Conservation (phyloP, 2,888 invertebrate genomes). For the Perithous albicinctus region DNA sequence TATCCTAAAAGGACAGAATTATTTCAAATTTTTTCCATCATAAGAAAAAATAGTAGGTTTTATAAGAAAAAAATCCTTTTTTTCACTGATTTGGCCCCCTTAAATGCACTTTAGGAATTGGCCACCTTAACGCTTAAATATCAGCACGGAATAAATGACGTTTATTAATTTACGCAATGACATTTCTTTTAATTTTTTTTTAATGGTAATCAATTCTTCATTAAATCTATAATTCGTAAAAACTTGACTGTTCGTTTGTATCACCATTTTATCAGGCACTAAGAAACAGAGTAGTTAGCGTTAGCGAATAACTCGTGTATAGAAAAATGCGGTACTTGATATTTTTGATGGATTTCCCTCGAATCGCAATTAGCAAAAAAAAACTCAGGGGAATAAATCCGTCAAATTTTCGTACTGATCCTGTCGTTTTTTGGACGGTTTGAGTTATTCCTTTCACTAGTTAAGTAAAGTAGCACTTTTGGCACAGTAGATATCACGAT, state of each 20-base stretch:
- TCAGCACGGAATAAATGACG: conserved; percentile 6
- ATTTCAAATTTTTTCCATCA: too few species aligned
- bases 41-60: too few species aligned
- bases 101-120: conserved; percentile 47
- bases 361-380: conserved; percentile 6
- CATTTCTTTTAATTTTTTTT: too few species aligned
- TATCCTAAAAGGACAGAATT: too few species aligned
- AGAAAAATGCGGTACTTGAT: conserved; percentile 21
- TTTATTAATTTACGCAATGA: too few species aligned
- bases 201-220: conserved; percentile 25
- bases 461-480: conserved; percentile 68
- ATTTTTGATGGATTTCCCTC: conserved; percentile 6
- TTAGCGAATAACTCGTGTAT: conserved; percentile 40
- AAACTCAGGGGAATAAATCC: neutral
- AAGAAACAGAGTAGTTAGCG: conserved; percentile 43
- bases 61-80: too few species aligned
- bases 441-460: conserved; percentile 48
- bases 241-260: conserved; percentile 44
- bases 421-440: conserved; percentile 68
- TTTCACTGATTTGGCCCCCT: too few species aligned
- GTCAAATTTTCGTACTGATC: conserved; percentile 36
- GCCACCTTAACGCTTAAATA: conserved; percentile 25
- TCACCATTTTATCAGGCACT: conserved; percentile 52
- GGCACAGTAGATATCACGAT: conserved; percentile 67
- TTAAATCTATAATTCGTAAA: conserved; percentile 38